Evolutionary conservation across 1,140 invertebrate species (phyloP).

Genomic region (Camponotus vicinus): DNA sequence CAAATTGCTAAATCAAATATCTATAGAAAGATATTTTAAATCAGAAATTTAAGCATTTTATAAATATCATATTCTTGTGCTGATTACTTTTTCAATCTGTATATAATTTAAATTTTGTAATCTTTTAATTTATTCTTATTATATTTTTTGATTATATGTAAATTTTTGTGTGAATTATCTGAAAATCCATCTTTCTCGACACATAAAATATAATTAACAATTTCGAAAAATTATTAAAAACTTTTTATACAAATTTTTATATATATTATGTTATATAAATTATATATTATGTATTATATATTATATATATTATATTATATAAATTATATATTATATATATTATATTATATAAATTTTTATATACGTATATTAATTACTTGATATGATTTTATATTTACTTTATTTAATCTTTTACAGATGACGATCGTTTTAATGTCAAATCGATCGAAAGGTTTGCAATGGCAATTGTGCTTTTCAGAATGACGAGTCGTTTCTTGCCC

Average conservation of each 20-base stretch:
- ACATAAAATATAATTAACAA: not conserved
- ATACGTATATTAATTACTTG: not conserved
- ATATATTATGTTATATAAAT: not conserved
- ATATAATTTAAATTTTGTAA: not conserved
- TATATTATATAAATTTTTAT: not conserved
- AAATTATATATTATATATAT: not conserved
- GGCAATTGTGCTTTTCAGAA: constrained; percentile 11
- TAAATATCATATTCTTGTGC: not conserved
- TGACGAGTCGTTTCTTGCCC: constrained; percentile 48
- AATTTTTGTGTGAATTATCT: not conserved
- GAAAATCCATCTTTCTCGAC: not conserved
- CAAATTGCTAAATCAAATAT: not conserved
- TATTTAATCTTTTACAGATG: not conserved
- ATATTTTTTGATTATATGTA: not conserved
- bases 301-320: not conserved
- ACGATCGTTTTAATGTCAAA: not conserved
- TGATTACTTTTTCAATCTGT: not conserved
- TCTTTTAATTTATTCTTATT: not conserved
- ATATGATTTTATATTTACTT: not conserved
- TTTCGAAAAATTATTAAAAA: not conserved
- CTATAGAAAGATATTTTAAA: not conserved
- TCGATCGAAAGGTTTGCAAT: not conserved
- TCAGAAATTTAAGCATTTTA: not conserved
- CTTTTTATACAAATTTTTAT: not conserved
- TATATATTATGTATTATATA: not conserved